These are phyloP conservation scores for Cataglyphis albicans DNA, from an alignment of 2,888 invertebrate species.

Conservation along the genomic window DNA sequence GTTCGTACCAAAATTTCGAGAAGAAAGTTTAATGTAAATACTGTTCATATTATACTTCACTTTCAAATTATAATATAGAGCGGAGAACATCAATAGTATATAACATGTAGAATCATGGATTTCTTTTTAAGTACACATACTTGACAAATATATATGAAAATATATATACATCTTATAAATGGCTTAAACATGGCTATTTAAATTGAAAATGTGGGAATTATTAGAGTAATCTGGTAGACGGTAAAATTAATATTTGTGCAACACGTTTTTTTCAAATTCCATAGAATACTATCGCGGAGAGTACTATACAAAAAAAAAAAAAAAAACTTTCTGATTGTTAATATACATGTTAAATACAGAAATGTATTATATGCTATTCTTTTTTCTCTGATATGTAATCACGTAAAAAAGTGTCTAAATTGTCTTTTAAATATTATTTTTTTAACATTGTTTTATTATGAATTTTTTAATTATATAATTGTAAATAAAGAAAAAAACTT, in stretches of 20 bases:
- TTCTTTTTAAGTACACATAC: neutral
- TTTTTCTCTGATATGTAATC: neutral
- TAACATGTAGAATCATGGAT: neutral
- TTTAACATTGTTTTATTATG: neutral
- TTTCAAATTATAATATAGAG: slow-evolving; percentile 3
- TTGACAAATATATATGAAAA: slow-evolving; percentile 6
- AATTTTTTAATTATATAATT: neutral
- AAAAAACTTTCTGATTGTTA: slow-evolving; percentile 10
- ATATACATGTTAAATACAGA: neutral
- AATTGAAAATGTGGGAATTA: slow-evolving; percentile 7
- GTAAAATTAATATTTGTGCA: slow-evolving; percentile 21
- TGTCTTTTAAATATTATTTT: slow-evolving; percentile 4
- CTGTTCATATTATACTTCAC: slow-evolving; percentile 15
- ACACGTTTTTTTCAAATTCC: neutral
- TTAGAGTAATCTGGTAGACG: slow-evolving; percentile 8
- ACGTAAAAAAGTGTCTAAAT: neutral
- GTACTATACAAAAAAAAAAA: neutral
- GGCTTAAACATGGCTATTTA: slow-evolving; percentile 21
- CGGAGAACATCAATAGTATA: neutral
- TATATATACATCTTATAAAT: slow-evolving; percentile 18
- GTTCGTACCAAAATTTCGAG: neutral
- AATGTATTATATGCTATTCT: neutral
- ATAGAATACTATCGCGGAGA: neutral
- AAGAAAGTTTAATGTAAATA: slow-evolving; percentile 15
- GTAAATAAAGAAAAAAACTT: neutral